Evolutionary conservation across 2,888 invertebrate species (phyloP), one percentile per base, ranked within the genome.

Genomic region (Plagodis pulveraria): DNA sequence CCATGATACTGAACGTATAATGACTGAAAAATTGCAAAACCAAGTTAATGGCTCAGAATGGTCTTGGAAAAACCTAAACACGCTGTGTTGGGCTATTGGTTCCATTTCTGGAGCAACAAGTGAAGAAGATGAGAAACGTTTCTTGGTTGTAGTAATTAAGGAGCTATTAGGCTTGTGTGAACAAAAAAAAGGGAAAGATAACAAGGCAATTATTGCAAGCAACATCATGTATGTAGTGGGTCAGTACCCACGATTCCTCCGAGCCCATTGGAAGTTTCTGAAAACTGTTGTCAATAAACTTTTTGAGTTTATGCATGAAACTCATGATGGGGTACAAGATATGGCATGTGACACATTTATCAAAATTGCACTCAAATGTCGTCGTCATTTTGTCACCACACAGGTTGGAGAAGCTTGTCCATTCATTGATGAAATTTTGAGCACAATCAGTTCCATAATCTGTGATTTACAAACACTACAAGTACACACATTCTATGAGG

Each of bases 281-380:
- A 99, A 99, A 94, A 99, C 99, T 51, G 99, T 99, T 79, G 99
- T 99, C 62, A 99, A 99, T 93, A 99, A 99, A 93, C 94, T 99
- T 58, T 99, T 99, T 93, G 99, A 99, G 93, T 99, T 99, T 87
- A 99, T 99, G 99, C 99, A 99, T 86, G 99, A 99, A 93, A 99
- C 99, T 56, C 99, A 99, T 85, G 99, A 99, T 86, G 99, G 99
- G 77, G 99, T 99, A 35, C 99, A 99, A 90, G 99, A 99, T 81
- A 99, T 99, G 99, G 99, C 99, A 62, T 99, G 99, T 94, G 99
- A 99, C 93, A 99, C 99, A 43, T 99, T 99, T 86, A 99, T 99
- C 73, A 99, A 99, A 93, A 99, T 99, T 80, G 98, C 99, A 36
- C 94, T 98, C 76, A 99, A 99, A 90, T 99, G 99, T 91, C 95